Evolutionary conservation across 2,797 vertebrate genomes (phyloP), one percentile per base, ranked within the genome.

Genomic region (Toxotes lorentzi): DNA sequence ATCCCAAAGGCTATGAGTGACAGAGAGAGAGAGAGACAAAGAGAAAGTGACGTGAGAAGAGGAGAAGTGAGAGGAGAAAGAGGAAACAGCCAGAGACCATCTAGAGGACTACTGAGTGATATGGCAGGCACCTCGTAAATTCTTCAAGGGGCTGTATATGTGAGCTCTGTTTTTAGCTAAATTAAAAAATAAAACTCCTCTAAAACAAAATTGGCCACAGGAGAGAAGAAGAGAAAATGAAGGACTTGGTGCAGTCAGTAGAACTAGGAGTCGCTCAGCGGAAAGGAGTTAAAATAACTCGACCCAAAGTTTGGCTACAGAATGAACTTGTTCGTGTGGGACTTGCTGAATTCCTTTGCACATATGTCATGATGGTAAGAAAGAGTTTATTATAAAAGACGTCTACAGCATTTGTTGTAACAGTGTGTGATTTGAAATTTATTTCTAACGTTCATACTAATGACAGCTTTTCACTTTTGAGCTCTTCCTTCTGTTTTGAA

Each of bases 341-440:
- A 76, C 83, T 98, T 40, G 96, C 97, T 60, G 97, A 97, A 91
- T 82, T 84, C 0, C 92, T 98, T 45, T 93, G 93, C 78, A 97
- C 95, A 0, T 98, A 94, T 82, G 83, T 97, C 50, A 91, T 98
- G 93, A 97, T 97, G 97, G 97, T 97, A 95, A 96, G 97, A 81
- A 51, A 32, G 11, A 5, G 17, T 45, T 16, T 4, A 35, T 48
- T 58, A 21, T 35, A 51, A 35, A 54, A 51, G 13, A 34, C 30
- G 34, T 34, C 23, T 45, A 23, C 4, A 45, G 2, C 12, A 16
- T 9, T 27, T 54, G 12, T 32, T 67, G 7, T 30, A 50, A 65
- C 43, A 27, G 32, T 40, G 40, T 23, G 1, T 24, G 2, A 12
- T 23, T 60, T 61, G 5, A 54, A 50, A 51, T 9, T 16, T 5